These are phyloP conservation scores for Drosophila nigrodunni DNA, from an alignment of 1,140 invertebrate species.

Conservation along the genomic window DNA sequence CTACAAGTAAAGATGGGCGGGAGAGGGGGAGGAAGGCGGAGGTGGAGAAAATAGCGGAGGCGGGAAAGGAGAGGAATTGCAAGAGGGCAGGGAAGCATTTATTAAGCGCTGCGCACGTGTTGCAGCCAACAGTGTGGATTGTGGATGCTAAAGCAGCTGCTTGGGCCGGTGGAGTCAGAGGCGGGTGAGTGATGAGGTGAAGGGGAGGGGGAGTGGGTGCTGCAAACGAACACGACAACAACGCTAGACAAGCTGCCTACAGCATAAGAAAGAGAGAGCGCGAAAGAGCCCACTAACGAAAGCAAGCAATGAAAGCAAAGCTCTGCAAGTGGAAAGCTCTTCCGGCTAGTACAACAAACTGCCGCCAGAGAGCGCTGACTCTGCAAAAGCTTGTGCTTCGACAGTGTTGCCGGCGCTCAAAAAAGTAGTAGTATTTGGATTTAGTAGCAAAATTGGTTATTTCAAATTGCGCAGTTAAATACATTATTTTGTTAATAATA, in stretches of 20 bases:
- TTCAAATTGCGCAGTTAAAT: background rate
- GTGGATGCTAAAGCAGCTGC: background rate
- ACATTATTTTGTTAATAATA: background rate
- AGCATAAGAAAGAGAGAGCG: slow-evolving; percentile 23
- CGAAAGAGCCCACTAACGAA: background rate
- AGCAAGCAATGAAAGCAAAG: slow-evolving; percentile 20
- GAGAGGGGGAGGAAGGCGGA: background rate
- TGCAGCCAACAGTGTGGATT: slow-evolving; percentile 40
- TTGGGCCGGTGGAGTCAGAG: no score
- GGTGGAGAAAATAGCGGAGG: background rate
- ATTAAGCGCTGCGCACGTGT: slow-evolving; percentile 59
- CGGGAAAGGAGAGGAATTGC: background rate
- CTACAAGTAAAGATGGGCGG: slow-evolving; percentile 6
- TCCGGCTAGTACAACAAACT: slow-evolving; percentile 1
- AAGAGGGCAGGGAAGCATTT: slow-evolving; percentile 7
- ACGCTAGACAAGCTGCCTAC: slow-evolving; percentile 67
- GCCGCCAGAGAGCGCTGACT: slow-evolving; percentile 46
- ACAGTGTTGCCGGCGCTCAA: slow-evolving; percentile 22
- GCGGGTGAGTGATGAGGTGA: background rate
- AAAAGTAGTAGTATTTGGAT: slow-evolving; percentile 17
- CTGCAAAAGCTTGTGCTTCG: slow-evolving; percentile 17
- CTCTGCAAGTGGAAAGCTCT: slow-evolving; percentile 51
- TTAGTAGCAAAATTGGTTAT: slow-evolving; percentile 8
- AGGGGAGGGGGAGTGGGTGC: background rate
- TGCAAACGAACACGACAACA: slow-evolving; percentile 1